Conservation (phyloP, 2,113 vertebrate genomes). For the Lophura nycthemera region DNA sequence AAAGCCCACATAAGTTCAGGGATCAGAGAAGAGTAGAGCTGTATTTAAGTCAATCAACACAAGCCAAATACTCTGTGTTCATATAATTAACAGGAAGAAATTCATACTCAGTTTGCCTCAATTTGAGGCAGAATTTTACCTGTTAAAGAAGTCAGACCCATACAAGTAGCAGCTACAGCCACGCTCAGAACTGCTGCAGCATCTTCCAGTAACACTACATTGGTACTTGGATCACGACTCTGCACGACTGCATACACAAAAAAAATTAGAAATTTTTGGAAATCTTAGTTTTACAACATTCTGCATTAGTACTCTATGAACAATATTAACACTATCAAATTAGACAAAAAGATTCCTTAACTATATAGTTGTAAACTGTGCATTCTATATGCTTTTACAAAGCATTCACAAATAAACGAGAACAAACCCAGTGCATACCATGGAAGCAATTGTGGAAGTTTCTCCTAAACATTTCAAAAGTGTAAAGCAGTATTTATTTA, state of each 20-base stretch:
- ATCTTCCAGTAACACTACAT: constrained; percentile 95
- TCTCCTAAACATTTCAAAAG: not conserved
- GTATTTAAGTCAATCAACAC: not conserved
- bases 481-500: not conserved
- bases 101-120: not conserved
- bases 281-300: not conserved
- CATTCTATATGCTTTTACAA: not conserved
- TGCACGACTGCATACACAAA: constrained; percentile 85
- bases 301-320: not conserved
- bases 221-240: constrained; percentile 96
- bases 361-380: not conserved
- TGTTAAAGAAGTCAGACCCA: constrained; percentile 96
- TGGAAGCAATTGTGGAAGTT: not conserved
- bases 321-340: not conserved
- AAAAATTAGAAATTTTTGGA: not conserved
- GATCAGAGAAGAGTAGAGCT: not conserved
- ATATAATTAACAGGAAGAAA: not conserved
- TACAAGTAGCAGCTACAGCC: constrained; percentile 89
- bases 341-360: not conserved
- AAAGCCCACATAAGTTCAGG: not conserved
- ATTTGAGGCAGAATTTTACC: constrained; percentile 76
- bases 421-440: not conserved
- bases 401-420: not conserved
- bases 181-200: constrained; percentile 95
- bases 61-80: not conserved